These are phyloP conservation scores for Jordanella pulchra DNA, from an alignment of 2,797 vertebrate genomes.

Conservation along the genomic window DNA sequence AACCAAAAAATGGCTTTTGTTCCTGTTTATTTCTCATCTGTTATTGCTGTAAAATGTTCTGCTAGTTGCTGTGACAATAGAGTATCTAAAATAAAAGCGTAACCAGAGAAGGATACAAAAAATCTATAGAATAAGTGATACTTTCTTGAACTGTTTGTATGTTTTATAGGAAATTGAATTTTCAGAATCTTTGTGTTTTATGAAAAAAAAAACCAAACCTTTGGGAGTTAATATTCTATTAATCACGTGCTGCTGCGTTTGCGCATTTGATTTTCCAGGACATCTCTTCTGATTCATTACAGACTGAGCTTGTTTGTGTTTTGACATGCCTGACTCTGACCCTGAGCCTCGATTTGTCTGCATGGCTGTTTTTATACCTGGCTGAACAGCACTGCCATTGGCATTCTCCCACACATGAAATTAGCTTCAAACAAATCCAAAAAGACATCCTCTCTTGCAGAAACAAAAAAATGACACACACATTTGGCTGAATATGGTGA, in stretches of 20 bases:
- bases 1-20: background rate
- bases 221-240: background rate
- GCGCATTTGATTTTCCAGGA: conserved; percentile 22
- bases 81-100: background rate
- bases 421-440: conserved; percentile 33
- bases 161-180: background rate
- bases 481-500: conserved; percentile 8
- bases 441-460: conserved; percentile 23
- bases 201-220: background rate
- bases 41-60: background rate
- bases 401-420: conserved; percentile 43
- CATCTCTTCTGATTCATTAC: conserved; percentile 62
- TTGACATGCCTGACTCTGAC: conserved; percentile 57
- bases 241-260: conserved; percentile 10
- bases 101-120: background rate
- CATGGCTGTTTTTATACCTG: conserved; percentile 58
- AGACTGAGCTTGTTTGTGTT: conserved; percentile 57
- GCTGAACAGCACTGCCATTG: conserved; percentile 46
- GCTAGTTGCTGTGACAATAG: background rate
- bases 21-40: background rate
- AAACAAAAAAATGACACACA: conserved; percentile 6
- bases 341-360: conserved; percentile 47
- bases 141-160: too few relatives aligned
- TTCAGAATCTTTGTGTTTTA: background rate
- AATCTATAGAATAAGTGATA: background rate